Evolutionary conservation across 2,113 vertebrate species (phyloP), one percentile per base, ranked within the genome.

Genomic region (Heterotilapia buettikoferi): DNA sequence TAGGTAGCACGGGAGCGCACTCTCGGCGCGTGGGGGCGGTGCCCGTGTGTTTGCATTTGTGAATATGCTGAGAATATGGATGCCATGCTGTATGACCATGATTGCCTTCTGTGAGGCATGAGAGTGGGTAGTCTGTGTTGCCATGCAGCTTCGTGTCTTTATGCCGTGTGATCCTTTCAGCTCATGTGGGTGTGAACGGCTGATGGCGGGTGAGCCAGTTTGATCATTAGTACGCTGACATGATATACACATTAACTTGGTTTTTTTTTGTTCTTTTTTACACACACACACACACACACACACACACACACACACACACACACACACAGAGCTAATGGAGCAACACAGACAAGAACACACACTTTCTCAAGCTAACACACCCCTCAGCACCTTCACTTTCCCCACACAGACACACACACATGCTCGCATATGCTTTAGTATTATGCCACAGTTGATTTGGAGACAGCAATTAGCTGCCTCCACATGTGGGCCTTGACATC

Each of bases 381-480:
- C 47, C 36, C 33, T 83, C 21, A 7, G 33, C 52, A 53, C 9
- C 19, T 63, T 82, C 36, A 19, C 61, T 82, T 47, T 68, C 82
- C 61, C 14, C 52, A 83, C 85, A 79, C 83, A 59, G 84, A 24
- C 47, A 83, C 79, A 83, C 84, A 50, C 87, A n/a, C 61, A 87
- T 0, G 21, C 85, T 78, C 47, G 33, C 90, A 93, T 91, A 93
- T 90, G 90, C 85, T 86, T 59, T 87, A 82, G 83, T 88, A 88
- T 92, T 90, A 86, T 83, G 87, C 53, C 86, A 83, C 92, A 88
- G 87, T 92, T 91, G 90, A 93, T 91, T 92, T 83, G 88, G 89
- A 92, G 88, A 90, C 89, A 78, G 91, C 90, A 94, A 95, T 96
- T 96, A 95, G 89, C 89, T 18, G 73, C 92, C 94, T 94, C 95